A percentile compares a stretch with the other conserved stretches of the same genome.
Evolutionary conservation across 2,113 vertebrate genomes (phyloP).

Genomic region (Cyprinodon variegatus): DNA sequence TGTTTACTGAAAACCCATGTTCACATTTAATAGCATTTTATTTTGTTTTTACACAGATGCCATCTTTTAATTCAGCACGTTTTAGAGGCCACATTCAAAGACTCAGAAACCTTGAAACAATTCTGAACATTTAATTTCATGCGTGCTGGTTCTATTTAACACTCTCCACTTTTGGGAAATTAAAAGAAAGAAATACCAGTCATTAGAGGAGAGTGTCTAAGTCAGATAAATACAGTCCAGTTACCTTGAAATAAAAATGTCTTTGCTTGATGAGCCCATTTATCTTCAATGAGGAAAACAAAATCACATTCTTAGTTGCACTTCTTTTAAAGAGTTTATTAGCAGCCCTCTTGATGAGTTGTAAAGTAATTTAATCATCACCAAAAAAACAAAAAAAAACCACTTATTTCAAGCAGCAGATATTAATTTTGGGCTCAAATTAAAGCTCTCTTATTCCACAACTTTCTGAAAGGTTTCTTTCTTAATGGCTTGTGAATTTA

Average conservation of each 20-base stretch:
- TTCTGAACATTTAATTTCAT: constrained; percentile 10
- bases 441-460: not conserved
- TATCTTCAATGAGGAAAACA: not conserved
- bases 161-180: not conserved
- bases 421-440: not conserved
- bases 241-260: constrained; percentile 22
- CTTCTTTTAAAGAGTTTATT: not conserved
- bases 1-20: not conserved
- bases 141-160: not conserved
- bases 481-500: not conserved
- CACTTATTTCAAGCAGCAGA: not conserved
- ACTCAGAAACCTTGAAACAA: constrained; percentile 10
- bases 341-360: not conserved
- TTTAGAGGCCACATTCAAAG: constrained; percentile 13
- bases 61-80: not conserved
- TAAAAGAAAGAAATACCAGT: not conserved
- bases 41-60: constrained; percentile 6
- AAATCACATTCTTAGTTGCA: not conserved
- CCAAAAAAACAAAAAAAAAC: not conserved
- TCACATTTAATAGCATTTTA: not conserved
- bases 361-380: not conserved
- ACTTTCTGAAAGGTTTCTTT: not conserved
- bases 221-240: constrained; percentile 1
- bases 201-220: not conserved
- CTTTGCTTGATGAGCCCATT: not conserved